Base-by-base conservation (phyloP, 2,888 invertebrate species). In the Orthosia gothica region DNA sequence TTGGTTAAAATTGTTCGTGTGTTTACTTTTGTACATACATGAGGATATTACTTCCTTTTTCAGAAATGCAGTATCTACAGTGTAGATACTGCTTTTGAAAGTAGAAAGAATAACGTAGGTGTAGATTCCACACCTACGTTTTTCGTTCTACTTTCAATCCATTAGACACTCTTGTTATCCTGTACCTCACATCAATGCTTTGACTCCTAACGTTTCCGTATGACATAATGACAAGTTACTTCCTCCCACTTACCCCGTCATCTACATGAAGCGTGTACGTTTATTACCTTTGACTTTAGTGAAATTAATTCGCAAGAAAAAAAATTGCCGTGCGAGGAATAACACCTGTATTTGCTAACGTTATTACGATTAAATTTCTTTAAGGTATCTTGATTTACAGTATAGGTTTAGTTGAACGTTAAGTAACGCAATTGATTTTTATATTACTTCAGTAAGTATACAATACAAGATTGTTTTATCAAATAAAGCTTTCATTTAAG, bases 221-320 rank as follows among this genome's bases (percentile, higher is more conserved):
- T 54, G 20, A 26, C 59, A 54, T n/a, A 72, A 77, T 72, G 80
- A 61, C 73, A 77, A 64, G 26, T 11, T 49, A 12, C 40, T 18
- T 0, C n/a, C 15, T n/a, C 23, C 1, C 15, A 5, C n/a, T 15
- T 15, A 18, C 7, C 3, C 11, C 54, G n/a, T 55, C 45, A 40
- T 7, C 9, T 57, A 12, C 40, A 26, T 15, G 13, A 20, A 13
- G 13, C 20, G 16, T 40, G n/a, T 47, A n/a, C 62, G 57, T 26
- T 32, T 18, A 18, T 59, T 61, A 75, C 54, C 4, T 59, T 63
- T 54, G 52, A 40, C 26, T 79, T 70, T 11, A 55, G 49, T 55
- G 79, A 13, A 61, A 57, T 50, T 70, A 62, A 54, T 55, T 55
- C 16, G 45, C 16, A 7, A 55, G 45, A 23, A 70, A 40, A 59